Evolutionary conservation across 2,797 vertebrate species (phyloP).

Genomic region (Aeoliscus strigatus): DNA sequence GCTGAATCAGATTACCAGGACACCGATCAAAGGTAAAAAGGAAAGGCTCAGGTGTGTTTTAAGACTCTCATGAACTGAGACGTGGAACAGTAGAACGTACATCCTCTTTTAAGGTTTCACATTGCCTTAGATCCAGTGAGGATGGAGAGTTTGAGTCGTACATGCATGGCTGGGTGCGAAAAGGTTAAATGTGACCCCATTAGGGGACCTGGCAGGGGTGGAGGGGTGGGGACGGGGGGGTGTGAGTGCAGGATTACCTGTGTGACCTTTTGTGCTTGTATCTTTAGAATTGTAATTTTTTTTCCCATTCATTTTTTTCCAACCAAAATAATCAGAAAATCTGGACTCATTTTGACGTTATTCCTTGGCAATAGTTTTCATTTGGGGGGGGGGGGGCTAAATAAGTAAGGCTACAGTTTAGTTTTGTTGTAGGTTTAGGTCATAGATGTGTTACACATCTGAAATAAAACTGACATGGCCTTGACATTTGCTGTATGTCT

Average conservation of each 20-base stretch:
- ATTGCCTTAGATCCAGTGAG: conserved; percentile 18
- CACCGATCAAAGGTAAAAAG: conserved; percentile 8
- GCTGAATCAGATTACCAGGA: background rate
- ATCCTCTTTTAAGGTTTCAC: conserved; percentile 22
- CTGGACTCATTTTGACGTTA: too few relatives aligned
- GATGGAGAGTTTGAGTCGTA: conserved; percentile 20
- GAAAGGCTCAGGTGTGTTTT: too few relatives aligned
- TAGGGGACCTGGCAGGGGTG: conserved; percentile 5
- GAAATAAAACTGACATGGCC: too few relatives aligned
- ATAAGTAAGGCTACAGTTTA: conserved; percentile 21
- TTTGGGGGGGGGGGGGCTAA: conserved; percentile 7
- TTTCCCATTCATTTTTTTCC: too few relatives aligned
- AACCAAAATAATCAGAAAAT: too few relatives aligned
- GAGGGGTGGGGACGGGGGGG: background rate
- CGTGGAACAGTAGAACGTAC: conserved; percentile 27
- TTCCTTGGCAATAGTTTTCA: too few relatives aligned
- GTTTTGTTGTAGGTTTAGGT: conserved; percentile 19
- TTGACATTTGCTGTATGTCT: too few relatives aligned
- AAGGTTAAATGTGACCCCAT: conserved; percentile 47
- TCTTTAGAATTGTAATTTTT: too few relatives aligned
- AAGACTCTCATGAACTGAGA: conserved; percentile 21
- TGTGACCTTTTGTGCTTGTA: background rate
- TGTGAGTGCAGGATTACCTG: conserved; percentile 17
- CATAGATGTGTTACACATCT: too few relatives aligned
- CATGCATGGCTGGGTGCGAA: conserved; percentile 31